A percentile compares a stretch with the other conserved stretches of the same genome.
These are phyloP conservation scores for Acanthis flammea DNA, from an alignment of 2,797 vertebrate genomes.

Conservation along the genomic window DNA sequence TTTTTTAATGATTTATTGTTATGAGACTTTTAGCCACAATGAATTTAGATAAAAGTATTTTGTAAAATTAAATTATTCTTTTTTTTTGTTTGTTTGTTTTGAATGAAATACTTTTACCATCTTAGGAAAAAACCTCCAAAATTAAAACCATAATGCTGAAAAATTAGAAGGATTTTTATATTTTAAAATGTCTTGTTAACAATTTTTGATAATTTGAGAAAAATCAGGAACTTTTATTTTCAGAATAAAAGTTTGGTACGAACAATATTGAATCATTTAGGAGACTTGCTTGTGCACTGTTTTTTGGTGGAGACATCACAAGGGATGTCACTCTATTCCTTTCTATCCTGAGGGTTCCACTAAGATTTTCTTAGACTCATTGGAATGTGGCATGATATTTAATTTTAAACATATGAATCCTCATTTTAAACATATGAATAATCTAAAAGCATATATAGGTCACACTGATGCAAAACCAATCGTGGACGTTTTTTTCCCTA, in stretches of 20 bases:
- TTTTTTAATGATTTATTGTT: background rate
- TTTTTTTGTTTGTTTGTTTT: background rate
- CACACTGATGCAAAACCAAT: background rate
- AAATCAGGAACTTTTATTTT: background rate
- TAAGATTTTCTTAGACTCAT: background rate
- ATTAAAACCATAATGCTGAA: background rate
- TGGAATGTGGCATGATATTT: background rate
- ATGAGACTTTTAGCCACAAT: background rate
- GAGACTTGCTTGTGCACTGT: background rate
- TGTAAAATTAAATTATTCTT: background rate
- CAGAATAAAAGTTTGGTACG: background rate
- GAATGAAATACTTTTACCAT: background rate
- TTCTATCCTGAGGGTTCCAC: background rate
- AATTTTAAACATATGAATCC: background rate
- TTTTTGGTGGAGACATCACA: background rate
- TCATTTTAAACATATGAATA: background rate
- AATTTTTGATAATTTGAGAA: background rate
- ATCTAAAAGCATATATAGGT: background rate
- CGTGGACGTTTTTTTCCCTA: fast-evolving
- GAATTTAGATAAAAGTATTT: background rate
- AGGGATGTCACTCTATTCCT: background rate
- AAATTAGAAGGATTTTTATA: background rate
- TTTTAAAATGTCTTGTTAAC: background rate
- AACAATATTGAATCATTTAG: background rate
- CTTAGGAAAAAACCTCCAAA: background rate